phyloP scores from a whole-genome alignment of 2,888 invertebrate species.

The Rhamphomyia laevipes region DNA sequence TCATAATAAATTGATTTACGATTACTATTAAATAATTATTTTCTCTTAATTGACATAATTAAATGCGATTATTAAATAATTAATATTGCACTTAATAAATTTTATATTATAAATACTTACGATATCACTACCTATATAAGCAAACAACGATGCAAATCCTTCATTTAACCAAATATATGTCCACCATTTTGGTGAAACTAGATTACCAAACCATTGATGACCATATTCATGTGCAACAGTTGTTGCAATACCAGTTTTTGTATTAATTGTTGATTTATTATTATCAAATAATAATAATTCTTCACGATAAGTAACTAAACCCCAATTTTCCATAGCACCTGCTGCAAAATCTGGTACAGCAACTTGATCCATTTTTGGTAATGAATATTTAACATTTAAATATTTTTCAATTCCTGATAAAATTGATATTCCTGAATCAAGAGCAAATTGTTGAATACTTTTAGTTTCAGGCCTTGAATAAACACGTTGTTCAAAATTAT shows the following conservation, averaged over 20 bases:
- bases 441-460: slow-evolving; percentile 49
- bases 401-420: slow-evolving; percentile 56
- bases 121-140: background rate
- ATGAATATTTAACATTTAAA: slow-evolving; percentile 58
- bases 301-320: slow-evolving; percentile 53
- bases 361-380: slow-evolving; percentile 78
- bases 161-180: slow-evolving; percentile 61
- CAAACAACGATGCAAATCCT: slow-evolving; percentile 48
- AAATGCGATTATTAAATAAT: background rate
- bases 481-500: slow-evolving; percentile 25
- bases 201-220: slow-evolving; percentile 75
- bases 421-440: slow-evolving; percentile 58
- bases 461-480: slow-evolving; percentile 28
- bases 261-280: slow-evolving; percentile 23
- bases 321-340: slow-evolving; percentile 93
- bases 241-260: slow-evolving; percentile 39
- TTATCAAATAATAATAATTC: slow-evolving; percentile 28
- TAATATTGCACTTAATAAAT: too few species aligned
- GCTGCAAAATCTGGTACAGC: slow-evolving; percentile 74
- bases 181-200: slow-evolving; percentile 61
- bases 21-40: too few species aligned
- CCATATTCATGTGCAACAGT: slow-evolving; percentile 47
- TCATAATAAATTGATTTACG: too few species aligned
- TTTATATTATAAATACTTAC: background rate
- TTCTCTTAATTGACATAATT: too few species aligned